Evolutionary conservation across 1,140 invertebrate species (phyloP), one percentile per base, ranked within the genome.

Genomic region (Bicyclus anynana): DNA sequence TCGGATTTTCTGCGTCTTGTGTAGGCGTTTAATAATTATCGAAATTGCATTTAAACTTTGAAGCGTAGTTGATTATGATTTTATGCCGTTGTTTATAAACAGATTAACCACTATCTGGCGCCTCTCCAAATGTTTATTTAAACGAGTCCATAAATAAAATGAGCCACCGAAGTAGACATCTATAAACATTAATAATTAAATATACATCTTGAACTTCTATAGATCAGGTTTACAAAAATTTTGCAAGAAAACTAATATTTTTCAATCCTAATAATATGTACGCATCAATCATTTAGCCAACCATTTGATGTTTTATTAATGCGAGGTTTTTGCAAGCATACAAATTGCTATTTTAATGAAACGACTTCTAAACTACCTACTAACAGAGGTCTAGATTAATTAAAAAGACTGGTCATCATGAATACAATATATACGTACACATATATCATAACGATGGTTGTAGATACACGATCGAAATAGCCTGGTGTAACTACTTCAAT

Each of bases 381-480:
- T 51, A 51, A 58, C 29, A 9, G 14, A 33, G 33, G 56, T 26
- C 21, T 18, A 52, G 27, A 50, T 54, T 49, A 65, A 65, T 65
- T 57, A 65, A 23, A 53, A 61, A 53, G 29, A 20, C 42, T 40
- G 23, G 53, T 40, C 35, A 72, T 72, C 61, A 23, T 23, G 65
- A 71, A 69, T 70, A 53, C 46, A 62, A 69, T 61, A 60, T 59
- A 59, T 47, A 38, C n/a, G n/a, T n/a, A n/a, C 54, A 52, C 62
- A 62, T 84, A 73, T 72, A 80, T 81, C 74, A 70, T 70, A 67
- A 64, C 35, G 60, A 70, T 69, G 51, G 69, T 49, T 75, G 68
- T 72, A 54, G 40, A 75, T 72, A 69, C 70, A 52, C 66, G 74
- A 78, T 74, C 57, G 53, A 60, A 75, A 77, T 72, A 60, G 68